A percentile compares a stretch with the other conserved stretches of the same genome.
These are phyloP conservation scores for Antheraea mylitta DNA, from an alignment of 1,140 invertebrate genomes.

Conservation along the genomic window DNA sequence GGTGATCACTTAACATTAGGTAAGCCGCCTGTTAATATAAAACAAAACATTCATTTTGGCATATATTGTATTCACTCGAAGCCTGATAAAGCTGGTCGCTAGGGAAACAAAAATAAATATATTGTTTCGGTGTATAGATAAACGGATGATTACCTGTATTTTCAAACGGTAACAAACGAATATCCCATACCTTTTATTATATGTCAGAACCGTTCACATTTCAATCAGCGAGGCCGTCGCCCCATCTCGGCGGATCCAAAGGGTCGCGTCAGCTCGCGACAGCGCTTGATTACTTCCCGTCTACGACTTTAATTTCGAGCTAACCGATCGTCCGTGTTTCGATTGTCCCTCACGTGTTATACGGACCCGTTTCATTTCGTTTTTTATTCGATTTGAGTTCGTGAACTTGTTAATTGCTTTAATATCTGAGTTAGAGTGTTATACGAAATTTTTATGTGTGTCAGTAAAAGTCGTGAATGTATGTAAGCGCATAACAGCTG, in stretches of 20 bases:
- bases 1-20: too few relatives aligned
- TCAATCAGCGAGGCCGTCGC: background rate
- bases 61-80: too few relatives aligned
- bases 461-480: too few relatives aligned
- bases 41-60: too few relatives aligned
- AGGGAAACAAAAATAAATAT: too few relatives aligned
- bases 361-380: background rate
- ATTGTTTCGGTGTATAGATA: background rate
- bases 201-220: background rate
- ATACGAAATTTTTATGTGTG: too few relatives aligned
- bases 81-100: too few relatives aligned
- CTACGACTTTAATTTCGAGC: background rate
- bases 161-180: background rate
- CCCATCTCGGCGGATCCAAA: background rate
- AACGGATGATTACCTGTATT: background rate
- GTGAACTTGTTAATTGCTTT: background rate
- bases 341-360: background rate
- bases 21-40: too few relatives aligned
- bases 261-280: background rate
- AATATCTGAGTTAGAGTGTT: too few relatives aligned
- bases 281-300: slow-evolving; percentile 3
- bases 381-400: background rate
- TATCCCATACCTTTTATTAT: background rate
- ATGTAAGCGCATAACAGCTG: too few relatives aligned
- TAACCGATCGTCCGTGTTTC: background rate